phyloP scores from a whole-genome alignment of 2,113 vertebrate genomes.

The Emberiza fucata region DNA sequence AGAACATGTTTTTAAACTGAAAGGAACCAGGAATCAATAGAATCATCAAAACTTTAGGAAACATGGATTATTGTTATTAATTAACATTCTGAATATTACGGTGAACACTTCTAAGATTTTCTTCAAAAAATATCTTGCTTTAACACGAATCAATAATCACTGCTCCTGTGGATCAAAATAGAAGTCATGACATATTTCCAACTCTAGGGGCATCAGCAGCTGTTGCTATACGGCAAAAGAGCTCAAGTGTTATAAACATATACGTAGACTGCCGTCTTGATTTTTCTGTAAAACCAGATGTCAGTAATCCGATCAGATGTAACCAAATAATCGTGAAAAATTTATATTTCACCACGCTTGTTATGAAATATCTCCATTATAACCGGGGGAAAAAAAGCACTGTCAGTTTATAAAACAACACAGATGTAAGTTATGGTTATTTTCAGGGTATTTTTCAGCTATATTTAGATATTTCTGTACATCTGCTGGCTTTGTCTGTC shows the following conservation, averaged over 20 bases:
- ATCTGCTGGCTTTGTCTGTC: background rate
- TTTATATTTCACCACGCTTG: fast-evolving
- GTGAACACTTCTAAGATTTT: background rate
- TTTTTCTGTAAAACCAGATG: background rate
- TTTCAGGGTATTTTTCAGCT: background rate
- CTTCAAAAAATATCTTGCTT: background rate
- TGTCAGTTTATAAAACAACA: background rate
- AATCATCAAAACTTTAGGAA: background rate
- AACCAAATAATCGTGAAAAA: background rate
- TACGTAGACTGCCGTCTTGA: background rate
- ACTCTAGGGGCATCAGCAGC: slow-evolving; percentile 58
- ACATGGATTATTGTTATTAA: background rate
- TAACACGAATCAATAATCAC: background rate
- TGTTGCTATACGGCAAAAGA: slow-evolving; percentile 23
- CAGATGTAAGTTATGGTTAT: background rate
- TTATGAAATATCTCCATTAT: background rate
- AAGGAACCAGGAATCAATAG: background rate
- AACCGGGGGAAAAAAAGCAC: fast-evolving
- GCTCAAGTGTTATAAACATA: slow-evolving; percentile 23
- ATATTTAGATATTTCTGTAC: background rate
- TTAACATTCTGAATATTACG: background rate
- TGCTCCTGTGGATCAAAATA: background rate
- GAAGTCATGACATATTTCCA: slow-evolving; percentile 12
- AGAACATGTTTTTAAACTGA: background rate
- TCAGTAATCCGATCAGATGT: background rate